phyloP scores from a whole-genome alignment of 2,113 vertebrate species.

The Rallus limicola region DNA sequence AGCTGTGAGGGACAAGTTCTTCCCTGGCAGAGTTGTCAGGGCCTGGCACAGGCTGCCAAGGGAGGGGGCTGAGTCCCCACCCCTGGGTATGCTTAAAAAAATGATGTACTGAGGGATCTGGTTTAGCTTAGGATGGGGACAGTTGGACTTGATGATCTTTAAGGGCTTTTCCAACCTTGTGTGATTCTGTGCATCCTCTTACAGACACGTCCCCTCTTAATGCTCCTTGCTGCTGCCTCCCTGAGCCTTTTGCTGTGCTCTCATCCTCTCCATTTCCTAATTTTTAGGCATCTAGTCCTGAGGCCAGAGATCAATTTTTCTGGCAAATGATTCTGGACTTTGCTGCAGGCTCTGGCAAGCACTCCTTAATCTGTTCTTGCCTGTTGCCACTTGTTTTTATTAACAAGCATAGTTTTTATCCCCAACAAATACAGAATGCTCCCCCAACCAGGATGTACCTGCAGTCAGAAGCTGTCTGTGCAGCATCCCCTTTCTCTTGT shows the following conservation, averaged over 20 bases:
- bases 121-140: no score
- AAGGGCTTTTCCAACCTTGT: no score
- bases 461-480: not conserved
- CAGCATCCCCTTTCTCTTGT: not conserved
- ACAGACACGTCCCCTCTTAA: fast-evolving
- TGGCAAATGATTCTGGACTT: not conserved
- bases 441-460: not conserved
- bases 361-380: fast-evolving
- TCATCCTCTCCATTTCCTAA: not conserved
- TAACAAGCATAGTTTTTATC: not conserved
- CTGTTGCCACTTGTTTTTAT: not conserved
- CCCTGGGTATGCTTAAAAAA: no score
- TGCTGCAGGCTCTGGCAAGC: not conserved
- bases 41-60: no score
- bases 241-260: not conserved
- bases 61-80: no score
- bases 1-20: no score
- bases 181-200: not conserved
- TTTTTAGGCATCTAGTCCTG: not conserved
- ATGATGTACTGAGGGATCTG: no score
- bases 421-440: not conserved
- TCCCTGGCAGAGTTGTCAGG: no score
- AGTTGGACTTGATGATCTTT: no score
- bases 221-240: not conserved
- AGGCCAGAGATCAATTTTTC: not conserved